Conservation (phyloP, 2,888 invertebrate species). For the Sycophila texana region DNA sequence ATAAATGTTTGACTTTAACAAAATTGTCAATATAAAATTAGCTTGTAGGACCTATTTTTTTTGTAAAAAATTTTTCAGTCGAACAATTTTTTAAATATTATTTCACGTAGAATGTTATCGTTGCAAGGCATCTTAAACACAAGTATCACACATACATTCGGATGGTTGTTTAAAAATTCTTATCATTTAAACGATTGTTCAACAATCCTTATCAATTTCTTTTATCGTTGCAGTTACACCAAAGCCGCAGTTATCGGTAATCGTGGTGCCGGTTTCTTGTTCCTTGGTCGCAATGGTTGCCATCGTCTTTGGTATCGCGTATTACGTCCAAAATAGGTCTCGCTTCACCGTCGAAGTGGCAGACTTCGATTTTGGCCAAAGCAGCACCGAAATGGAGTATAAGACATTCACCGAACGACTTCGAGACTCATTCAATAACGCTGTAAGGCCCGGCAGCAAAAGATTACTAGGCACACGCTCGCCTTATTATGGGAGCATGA, state of each 20-base stretch:
- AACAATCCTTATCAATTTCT: neutral
- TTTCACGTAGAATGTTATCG: too few relatives aligned
- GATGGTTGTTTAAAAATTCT: neutral
- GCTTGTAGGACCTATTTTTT: too few relatives aligned
- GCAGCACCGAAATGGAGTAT: constrained; percentile 88
- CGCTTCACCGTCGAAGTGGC: constrained; percentile 91
- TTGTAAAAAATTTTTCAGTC: too few relatives aligned
- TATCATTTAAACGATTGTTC: neutral
- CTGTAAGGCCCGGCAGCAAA: constrained; percentile 74
- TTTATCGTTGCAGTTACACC: constrained; percentile 79
- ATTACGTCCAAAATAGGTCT: constrained; percentile 88
- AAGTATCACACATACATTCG: neutral
- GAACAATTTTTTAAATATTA: too few relatives aligned
- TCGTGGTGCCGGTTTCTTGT: constrained; percentile 91
- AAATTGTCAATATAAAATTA: too few relatives aligned
- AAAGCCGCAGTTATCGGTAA: constrained; percentile 90
- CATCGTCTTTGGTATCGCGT: constrained; percentile 91
- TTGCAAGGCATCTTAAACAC: too few relatives aligned
- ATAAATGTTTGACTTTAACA: too few relatives aligned
- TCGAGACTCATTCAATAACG: constrained; percentile 84
- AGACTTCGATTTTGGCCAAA: constrained; percentile 92
- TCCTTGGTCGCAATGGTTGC: constrained; percentile 88
- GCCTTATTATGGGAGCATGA: constrained; percentile 74
- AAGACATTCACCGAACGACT: constrained; percentile 91
- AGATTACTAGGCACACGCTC: constrained; percentile 63